Evolutionary conservation across 2,888 invertebrate genomes (phyloP), one percentile per base, ranked within the genome.

Genomic region (Trachelus tabidus): DNA sequence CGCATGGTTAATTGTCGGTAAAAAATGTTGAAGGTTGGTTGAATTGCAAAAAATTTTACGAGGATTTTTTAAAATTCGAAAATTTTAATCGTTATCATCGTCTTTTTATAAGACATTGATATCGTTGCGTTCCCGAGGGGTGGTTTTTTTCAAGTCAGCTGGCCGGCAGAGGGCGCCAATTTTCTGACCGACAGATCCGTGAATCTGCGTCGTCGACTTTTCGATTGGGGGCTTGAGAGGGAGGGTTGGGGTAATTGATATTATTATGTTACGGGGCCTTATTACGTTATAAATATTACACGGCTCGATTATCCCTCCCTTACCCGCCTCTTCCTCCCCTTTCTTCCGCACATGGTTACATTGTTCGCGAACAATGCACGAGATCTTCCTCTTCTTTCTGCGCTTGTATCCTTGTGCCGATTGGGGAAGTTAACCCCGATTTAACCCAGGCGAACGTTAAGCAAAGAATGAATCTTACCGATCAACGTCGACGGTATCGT

Each of bases 231-330:
- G 12, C 0, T 31, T 2, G 31, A 3, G 40, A 6, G 71, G 71
- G 71, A 30, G 31, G 11, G 77, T 79, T 83, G 77, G 80, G 81
- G 87, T 89, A 89, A 89, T 89, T 89, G 89, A 89, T 89, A 89
- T 89, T 87, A 89, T 89, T 89, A 89, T 84, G 83, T 83, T 83
- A 83, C 40, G 82, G 80, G 82, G 84, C 85, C 86, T 87, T 86
- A 89, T 89, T 89, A 89, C 87, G 85, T 87, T 87, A 88, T 89
- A 87, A 89, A 89, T 89, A 84, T 89, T 88, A 89, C 87, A 88
- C 85, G 85, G 85, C 79, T 87, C 87, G 86, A 87, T 89, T 87
- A 87, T 84, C 87, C 15, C 40, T 40, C 15, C 37, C 40, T 15
- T 1, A 4, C 1, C 12, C 40, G 6, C 40, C 40, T 56, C 9